These are phyloP conservation scores for Desmodus rotundus DNA, from an alignment of 2,113 vertebrate species.

Conservation along the genomic window DNA sequence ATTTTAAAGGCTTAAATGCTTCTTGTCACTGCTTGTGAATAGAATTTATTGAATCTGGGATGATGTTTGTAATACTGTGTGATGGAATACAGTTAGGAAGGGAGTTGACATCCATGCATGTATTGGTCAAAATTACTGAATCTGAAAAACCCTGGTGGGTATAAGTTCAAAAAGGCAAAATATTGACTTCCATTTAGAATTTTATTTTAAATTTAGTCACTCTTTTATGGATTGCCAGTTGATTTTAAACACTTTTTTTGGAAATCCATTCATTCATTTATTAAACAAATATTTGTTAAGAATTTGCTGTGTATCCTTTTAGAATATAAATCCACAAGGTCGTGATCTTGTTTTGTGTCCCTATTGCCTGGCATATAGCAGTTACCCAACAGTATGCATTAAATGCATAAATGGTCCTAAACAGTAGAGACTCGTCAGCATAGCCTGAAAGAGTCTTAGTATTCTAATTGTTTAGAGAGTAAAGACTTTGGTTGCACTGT, in stretches of 20 bases:
- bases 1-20: constrained; percentile 48
- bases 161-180: constrained; percentile 22
- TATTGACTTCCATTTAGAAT: neutral
- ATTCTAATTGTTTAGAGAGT: neutral
- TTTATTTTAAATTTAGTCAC: neutral
- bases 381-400: neutral
- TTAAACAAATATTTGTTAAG: neutral
- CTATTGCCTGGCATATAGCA: neutral
- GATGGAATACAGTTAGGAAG: neutral
- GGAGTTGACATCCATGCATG: neutral
- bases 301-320: neutral
- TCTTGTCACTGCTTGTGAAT: constrained; percentile 40
- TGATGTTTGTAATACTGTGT: constrained; percentile 8
- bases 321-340: neutral
- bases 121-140: neutral
- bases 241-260: neutral
- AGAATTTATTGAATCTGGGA: constrained; percentile 46
- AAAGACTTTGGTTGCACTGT: neutral
- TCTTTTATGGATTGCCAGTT: neutral
- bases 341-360: neutral
- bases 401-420: neutral
- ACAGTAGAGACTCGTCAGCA: neutral
- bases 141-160: constrained; percentile 8
- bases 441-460: neutral
- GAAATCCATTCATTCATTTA: neutral